Conservation (phyloP, 2,113 vertebrate species). For the Erinaceus europaeus region DNA sequence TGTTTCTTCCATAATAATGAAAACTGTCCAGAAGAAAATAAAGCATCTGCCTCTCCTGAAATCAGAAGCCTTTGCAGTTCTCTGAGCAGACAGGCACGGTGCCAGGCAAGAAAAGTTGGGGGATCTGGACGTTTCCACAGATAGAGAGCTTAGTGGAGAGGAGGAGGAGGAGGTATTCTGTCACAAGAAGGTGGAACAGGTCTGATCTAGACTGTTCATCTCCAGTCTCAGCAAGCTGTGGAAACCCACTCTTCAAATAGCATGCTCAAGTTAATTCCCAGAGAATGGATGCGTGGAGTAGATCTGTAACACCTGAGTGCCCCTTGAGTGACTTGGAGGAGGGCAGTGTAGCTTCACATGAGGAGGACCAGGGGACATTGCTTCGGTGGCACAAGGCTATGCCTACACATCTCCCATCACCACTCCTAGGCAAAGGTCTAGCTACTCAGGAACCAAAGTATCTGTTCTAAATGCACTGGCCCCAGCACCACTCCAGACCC, state of each 20-base stretch:
- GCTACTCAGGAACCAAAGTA: background rate
- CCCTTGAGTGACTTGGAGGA: background rate
- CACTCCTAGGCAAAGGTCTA: background rate
- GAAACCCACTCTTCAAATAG: background rate
- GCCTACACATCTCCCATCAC: background rate
- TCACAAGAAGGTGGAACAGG: background rate
- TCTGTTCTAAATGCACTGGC: background rate
- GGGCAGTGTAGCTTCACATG: background rate
- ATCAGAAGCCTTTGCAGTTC: background rate
- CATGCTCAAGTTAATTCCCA: background rate
- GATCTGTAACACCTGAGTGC: background rate
- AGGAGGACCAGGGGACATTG: accelerated
- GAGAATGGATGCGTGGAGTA: background rate
- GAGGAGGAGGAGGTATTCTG: accelerated
- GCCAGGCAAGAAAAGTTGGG: background rate
- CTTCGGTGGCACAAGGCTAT: accelerated
- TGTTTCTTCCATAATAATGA: background rate
- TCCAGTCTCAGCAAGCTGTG: background rate
- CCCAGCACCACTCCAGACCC: background rate
- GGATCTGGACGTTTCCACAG: accelerated
- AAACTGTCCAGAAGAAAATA: background rate
- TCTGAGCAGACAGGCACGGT: background rate
- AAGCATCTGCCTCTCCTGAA: background rate
- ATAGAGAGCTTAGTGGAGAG: background rate
- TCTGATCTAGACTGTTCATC: background rate